phyloP scores from a whole-genome alignment of 1,140 invertebrate genomes.

The Aleiodes sp. region DNA sequence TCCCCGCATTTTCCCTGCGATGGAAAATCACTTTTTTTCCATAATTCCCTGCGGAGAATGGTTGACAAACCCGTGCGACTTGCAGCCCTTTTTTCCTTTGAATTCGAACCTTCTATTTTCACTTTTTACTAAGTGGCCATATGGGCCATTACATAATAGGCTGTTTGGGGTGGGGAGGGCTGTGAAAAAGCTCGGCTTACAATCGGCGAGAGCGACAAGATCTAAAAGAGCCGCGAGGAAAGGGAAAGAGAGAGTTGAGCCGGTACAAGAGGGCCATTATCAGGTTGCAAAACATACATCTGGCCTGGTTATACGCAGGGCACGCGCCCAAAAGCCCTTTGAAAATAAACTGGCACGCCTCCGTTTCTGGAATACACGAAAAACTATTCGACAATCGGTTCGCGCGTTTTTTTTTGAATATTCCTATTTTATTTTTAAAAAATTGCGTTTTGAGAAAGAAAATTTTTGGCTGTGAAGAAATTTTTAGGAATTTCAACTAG shows the following conservation, averaged over 20 bases:
- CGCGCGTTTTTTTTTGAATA: too few species aligned
- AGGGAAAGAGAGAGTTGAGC: slow-evolving; percentile 6
- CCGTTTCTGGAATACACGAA: slow-evolving; percentile 5
- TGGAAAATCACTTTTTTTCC: too few species aligned
- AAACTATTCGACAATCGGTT: too few species aligned
- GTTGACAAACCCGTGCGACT: slow-evolving; percentile 34
- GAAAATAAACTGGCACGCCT: slow-evolving; percentile 5
- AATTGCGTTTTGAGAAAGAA: too few species aligned
- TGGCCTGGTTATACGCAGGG: slow-evolving; percentile 34
- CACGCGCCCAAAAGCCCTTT: slow-evolving; percentile 31
- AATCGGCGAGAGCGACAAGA: slow-evolving; percentile 56
- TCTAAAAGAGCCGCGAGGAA: slow-evolving; percentile 57
- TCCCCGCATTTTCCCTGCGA: too few species aligned
- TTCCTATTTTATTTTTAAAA: too few species aligned
- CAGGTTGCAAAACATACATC: slow-evolving; percentile 65
- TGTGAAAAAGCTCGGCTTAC: slow-evolving; percentile 61
- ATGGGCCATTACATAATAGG: slow-evolving; percentile 47
- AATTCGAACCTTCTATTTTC: background rate
- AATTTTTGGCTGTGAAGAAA: too few species aligned
- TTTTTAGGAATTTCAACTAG: too few species aligned
- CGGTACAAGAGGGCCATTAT: slow-evolving; percentile 61
- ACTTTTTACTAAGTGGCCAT: slow-evolving; percentile 58
- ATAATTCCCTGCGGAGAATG: too few species aligned
- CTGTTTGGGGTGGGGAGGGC: slow-evolving; percentile 12
- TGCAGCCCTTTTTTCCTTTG: slow-evolving; percentile 39